These are phyloP conservation scores for Caenorhabditis sp. DNA, from an alignment of 2,888 invertebrate species.

Conservation along the genomic window DNA sequence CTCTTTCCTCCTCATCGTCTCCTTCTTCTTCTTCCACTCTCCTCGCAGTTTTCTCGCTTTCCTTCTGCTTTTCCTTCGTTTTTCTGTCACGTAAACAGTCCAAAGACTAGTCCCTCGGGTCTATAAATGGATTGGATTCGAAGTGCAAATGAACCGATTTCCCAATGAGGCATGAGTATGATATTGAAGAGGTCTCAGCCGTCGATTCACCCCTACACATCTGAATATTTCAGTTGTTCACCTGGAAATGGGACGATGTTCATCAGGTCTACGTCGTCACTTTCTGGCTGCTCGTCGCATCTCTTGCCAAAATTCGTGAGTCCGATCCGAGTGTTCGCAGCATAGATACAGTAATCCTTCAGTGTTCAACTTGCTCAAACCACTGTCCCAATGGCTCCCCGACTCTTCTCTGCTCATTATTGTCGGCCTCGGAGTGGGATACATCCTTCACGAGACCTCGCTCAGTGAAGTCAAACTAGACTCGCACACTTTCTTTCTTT, in stretches of 20 bases:
- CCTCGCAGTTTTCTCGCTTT: neutral
- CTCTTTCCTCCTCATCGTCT: no score
- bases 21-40: no score
- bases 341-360: neutral
- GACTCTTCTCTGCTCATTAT: conserved; percentile 97
- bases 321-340: neutral
- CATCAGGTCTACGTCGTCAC: conserved; percentile 66
- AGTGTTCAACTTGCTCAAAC: conserved; percentile 70
- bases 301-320: conserved; percentile 71
- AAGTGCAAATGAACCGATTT: neutral
- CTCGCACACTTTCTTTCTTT: conserved; percentile 96
- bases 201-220: neutral
- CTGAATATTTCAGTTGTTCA: conserved; percentile 53
- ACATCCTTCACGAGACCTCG: conserved; percentile 34
- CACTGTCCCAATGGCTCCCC: conserved; percentile 87
- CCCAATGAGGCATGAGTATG: conserved; percentile 35
- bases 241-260: conserved; percentile 71
- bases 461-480: conserved; percentile 64
- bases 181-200: conserved; percentile 45
- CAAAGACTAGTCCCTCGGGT: conserved; percentile 7
- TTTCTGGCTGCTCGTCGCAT: conserved; percentile 69
- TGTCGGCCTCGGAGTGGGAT: conserved; percentile 88
- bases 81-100: conserved; percentile 4
- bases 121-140: neutral
- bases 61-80: neutral